Base-by-base conservation (phyloP, 37 sponge, comb jelly and placozoan species). In the Beroe forskalii region DNA sequence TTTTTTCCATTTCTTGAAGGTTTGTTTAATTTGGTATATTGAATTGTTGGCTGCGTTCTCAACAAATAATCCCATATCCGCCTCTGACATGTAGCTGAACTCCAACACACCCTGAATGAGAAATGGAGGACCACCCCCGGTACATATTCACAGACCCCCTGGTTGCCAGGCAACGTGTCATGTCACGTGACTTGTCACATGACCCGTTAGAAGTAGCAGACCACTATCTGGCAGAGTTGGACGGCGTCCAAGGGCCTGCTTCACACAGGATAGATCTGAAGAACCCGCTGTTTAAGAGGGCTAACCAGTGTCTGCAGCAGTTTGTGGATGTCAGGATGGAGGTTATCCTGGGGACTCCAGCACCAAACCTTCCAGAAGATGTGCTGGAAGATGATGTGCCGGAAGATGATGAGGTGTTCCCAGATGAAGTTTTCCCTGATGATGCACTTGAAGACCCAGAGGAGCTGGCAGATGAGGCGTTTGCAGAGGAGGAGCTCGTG, bases 251-350 rank as follows among this genome's bases (percentile, higher is more conserved):
- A 2, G 17, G 33, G 1, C 27, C 37, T 35, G 20, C 72, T 69
- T 27, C 32, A 19, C 32, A 27, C 32, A 28, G 19, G 19, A 31
- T 69, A 19, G 72, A 69, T 36, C 35, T 69, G 72, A 9, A 33
- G 19, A 69, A 69, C 72, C 35, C 17, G 35, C 33, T 32, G 3
- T 32, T 32, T 69, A 37, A 33, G 12, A 32, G 19, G 14, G 72
- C 72, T 28, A 14, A 27, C 1, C 38, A 69, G 72, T 69, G 72
- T 69, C 32, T 69, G 32, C 72, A 69, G 72, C 33, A 69, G 38
- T 69, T 36, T 69, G 72, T 69, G 6, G 38, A 28, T 36, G 72
- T 6, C 55, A 48, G 55, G 55, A 48, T 48, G 55, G 12, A 69
- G 32, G 66, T 6, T 64, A 69, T 27, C 28, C 35, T 33, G 32